Percentiles rank a stretch among this genome's conserved stretches.
Conservation (phyloP, 2,888 invertebrate genomes). For the Microctonus aethiopoides region DNA sequence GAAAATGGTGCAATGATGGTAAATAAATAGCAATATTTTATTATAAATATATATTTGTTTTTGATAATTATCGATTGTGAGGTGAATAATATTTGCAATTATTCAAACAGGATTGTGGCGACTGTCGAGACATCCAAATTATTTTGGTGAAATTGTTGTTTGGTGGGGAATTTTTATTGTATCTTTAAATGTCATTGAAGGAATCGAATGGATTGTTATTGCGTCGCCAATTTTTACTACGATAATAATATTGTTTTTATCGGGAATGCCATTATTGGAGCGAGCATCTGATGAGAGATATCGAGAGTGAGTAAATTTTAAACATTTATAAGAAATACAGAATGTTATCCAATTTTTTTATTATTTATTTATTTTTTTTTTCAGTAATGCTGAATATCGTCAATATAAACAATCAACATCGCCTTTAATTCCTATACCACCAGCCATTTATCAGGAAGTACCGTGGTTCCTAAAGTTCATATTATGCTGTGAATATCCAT, state of each 20-base stretch:
- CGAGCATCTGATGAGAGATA: conserved; percentile 90
- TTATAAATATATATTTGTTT: neutral
- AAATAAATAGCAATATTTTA: conserved; percentile 40
- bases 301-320: conserved; percentile 78
- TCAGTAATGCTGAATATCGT: conserved; percentile 84
- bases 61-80: too few relatives aligned
- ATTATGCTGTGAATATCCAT: conserved; percentile 88
- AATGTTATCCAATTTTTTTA: conserved; percentile 2
- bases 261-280: conserved; percentile 90
- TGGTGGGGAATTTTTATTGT: conserved; percentile 96
- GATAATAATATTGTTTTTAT: conserved; percentile 87
- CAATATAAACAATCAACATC: conserved; percentile 90
- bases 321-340: too few relatives aligned
- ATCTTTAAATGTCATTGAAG: conserved; percentile 86
- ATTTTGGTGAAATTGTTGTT: conserved; percentile 92
- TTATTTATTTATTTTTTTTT: conserved; percentile 51
- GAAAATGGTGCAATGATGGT: conserved; percentile 94
- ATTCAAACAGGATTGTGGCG: conserved; percentile 79
- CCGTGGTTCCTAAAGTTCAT: conserved; percentile 85
- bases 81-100: too few relatives aligned
- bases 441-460: conserved; percentile 87
- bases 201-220: conserved; percentile 87
- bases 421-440: conserved; percentile 89
- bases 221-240: conserved; percentile 89
- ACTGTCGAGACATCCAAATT: conserved; percentile 91